These are phyloP conservation scores for Melanerpes aurifrons DNA, from an alignment of 2,113 vertebrate species.

Conservation along the genomic window DNA sequence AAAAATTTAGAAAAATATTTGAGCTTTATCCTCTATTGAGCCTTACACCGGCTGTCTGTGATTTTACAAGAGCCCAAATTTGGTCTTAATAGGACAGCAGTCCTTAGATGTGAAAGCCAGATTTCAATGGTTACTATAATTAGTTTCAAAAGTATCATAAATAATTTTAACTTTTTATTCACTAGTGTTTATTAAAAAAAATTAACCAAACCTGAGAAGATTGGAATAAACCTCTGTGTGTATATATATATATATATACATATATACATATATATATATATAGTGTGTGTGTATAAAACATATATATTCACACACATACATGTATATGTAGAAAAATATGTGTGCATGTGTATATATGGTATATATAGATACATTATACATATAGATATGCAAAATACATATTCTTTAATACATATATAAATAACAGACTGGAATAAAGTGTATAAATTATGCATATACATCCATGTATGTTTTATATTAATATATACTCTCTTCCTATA, in stretches of 20 bases:
- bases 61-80: neutral
- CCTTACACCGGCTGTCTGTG: neutral
- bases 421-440: neutral
- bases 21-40: neutral
- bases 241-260: too few species aligned
- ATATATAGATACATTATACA: neutral
- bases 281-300: neutral
- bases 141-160: neutral
- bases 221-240: neutral
- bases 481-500: neutral
- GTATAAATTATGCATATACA: neutral
- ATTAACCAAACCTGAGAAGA: neutral
- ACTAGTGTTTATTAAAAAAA: neutral
- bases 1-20: rapidly evolving
- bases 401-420: neutral
- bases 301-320: neutral
- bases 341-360: neutral
- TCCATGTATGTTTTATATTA: neutral
- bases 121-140: neutral
- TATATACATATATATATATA: too few species aligned
- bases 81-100: neutral
- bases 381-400: neutral
- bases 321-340: neutral
- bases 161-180: neutral
- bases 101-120: neutral